Evolutionary conservation across 2,888 invertebrate genomes (phyloP), one percentile per base, ranked within the genome.

Genomic region (Parapristionchus giblindavisi): DNA sequence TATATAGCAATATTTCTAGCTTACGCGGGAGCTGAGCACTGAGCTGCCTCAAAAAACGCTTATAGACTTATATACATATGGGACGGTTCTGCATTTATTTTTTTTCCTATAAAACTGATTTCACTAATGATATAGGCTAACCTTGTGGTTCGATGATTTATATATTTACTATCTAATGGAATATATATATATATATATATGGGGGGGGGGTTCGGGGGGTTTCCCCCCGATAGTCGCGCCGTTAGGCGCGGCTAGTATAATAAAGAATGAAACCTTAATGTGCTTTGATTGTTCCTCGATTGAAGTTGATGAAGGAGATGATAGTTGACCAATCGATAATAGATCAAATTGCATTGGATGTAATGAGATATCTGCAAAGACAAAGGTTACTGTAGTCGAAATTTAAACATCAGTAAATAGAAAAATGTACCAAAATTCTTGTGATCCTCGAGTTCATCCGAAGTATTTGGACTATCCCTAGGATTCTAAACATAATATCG

Each of bases 311-410:
- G 54, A 43, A 40, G 70, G 48, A 48, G 54, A 54, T 17, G 70
- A 38, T 17, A 56, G 38, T 54, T 56, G 54, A 1, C 70, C 70
- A 11, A 71, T 56, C 6, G 48, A 32, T 27, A 56, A 40, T 3
- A 71, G 70, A 71, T 71, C 70, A 40, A 71, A 71, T 14, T 56
- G 54, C 36, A 71, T 71, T n/a, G 70, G 70, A 38, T 54, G 38
- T 27, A 40, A 54, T 2, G 70, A 40, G n/a, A 71, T 43, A 34
- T 71, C 70, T 71, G 52, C 17, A 70, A 36, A 24, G 11, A 11
- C 17, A 48, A 21, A 14, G 21, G 48, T 14, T 11, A 11, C 14
- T 48, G 48, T 11, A 48, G 48, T 21, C 14, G 11, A 48, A 11
- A 14, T 48, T 48, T 48, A 11, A 14, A 14, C 17, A 11, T 48